Percentiles rank a stretch among this genome's conserved stretches.
These are phyloP conservation scores for Magallana gigas DNA, from an alignment of 1,140 invertebrate species.

Conservation along the genomic window DNA sequence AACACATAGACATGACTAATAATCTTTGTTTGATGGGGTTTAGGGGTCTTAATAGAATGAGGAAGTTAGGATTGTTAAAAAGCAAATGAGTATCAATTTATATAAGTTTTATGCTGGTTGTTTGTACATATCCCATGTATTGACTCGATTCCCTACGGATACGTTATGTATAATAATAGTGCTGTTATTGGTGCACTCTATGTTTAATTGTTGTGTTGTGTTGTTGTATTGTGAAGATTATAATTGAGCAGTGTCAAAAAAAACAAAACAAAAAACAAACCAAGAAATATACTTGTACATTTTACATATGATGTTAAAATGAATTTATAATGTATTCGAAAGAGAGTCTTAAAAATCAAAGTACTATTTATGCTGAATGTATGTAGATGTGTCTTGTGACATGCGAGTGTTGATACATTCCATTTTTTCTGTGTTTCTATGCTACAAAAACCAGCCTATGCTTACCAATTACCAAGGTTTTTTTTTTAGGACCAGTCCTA, in stretches of 20 bases:
- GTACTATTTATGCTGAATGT: slow-evolving; percentile 25
- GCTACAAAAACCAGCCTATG: slow-evolving; percentile 22
- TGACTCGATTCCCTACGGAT: not conserved
- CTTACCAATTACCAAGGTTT: not conserved
- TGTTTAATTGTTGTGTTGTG: slow-evolving; percentile 20
- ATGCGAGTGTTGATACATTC: slow-evolving; percentile 29
- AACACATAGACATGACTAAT: not conserved
- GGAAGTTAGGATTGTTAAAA: slow-evolving; percentile 16
- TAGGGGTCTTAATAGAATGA: not conserved
- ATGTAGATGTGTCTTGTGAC: slow-evolving; percentile 14
- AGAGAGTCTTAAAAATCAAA: slow-evolving; percentile 1
- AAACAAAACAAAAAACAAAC: too few relatives aligned
- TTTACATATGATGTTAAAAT: slow-evolving; percentile 17
- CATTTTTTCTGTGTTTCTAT: slow-evolving; percentile 21
- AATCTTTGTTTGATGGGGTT: not conserved
- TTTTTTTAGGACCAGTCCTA: not conserved
- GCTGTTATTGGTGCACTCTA: slow-evolving; percentile 4
- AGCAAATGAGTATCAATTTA: not conserved
- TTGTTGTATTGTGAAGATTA: slow-evolving; percentile 1
- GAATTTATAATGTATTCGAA: slow-evolving; percentile 18
- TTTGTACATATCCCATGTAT: slow-evolving; percentile 22
- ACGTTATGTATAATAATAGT: not conserved
- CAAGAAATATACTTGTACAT: not conserved
- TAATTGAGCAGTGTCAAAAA: slow-evolving; percentile 33
- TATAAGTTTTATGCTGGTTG: slow-evolving; percentile 20